Evolutionary conservation across 2,888 invertebrate species (phyloP), one percentile per base, ranked within the genome.

Genomic region (Isotomurus palustris): DNA sequence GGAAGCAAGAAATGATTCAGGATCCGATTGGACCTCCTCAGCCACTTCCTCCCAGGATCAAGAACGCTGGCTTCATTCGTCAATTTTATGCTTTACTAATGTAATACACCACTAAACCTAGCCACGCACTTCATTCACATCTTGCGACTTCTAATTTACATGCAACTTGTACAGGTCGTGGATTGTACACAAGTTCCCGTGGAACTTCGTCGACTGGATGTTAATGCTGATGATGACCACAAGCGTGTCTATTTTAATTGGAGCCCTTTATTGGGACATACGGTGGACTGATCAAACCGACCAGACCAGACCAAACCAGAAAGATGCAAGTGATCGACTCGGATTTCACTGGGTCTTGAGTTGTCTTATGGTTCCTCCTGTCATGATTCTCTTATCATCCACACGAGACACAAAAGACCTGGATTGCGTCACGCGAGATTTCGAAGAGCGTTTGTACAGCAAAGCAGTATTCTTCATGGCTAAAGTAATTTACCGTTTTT

Each of bases 181-280:
- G 22, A 68, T 78, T 69, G 81, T 90, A 60, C 91, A 88, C 76
- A 90, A 88, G 48, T 92, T 91, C 75, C 91, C 91, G 53, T 86
- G 85, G 72, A 88, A 90, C 3, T 76, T 92, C 36, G 82, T 90
- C 0, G 84, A 84, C 67, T 86, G 91, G 78, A 81, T 91, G 32
- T 83, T 84, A 40, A 83, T 88, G 64, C 81, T 92, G 12, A 80
- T 92, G 21, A 80, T 89, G 17, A 85, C 91, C 0, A 88, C 87
- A 1, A 81, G 88, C 63, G 81, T 93, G 73, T 92, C 93, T 2
- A 80, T 93, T 52, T 79, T 88, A 66, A 82, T 89, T 29, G 93
- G 93, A 38, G 86, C 88, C 67, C 84, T 92, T 69, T 93, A 89
- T 76, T 92, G 91, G 91, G 90, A 92, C 73, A 82, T 92, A 3